Base-by-base conservation (phyloP, 2,113 vertebrate genomes). In the Rhea pennata region DNA sequence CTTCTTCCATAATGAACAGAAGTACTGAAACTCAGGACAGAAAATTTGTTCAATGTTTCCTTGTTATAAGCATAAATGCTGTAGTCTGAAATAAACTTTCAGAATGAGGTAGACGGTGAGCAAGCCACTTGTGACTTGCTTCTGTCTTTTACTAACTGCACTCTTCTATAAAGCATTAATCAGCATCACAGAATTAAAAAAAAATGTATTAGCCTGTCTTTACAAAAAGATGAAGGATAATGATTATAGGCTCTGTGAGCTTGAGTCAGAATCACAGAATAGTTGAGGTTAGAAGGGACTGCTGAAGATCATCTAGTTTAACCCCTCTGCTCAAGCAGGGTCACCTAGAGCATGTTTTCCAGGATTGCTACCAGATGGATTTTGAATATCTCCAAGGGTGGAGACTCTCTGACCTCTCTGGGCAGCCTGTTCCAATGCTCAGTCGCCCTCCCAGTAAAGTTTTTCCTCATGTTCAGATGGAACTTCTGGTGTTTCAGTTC, bases 91-190 rank as follows among this genome's bases (percentile, higher is more conserved):
- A 36, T 74, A 73, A 86, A 93, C 80, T 36, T 17, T 88, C 24
- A 44, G 80, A 80, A 26, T 0, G 0, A 33, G 7, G 44, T 80
- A 73, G 79, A 46, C 10, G 16, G 51, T 51, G 72, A 86, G 50
- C 66, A 88, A 83, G 51, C 33, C 76, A 15, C 61, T 70, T 94
- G 64, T 80, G 89, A 76, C 53, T 84, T 91, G 66, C 81, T 94
- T 72, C 74, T 78, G 74, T 74, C 90, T 73, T 82, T 82, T 94
- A 85, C 39, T 76, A 81, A 70, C n/a, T 36, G 5, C 59, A 77
- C 54, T 77, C 50, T 88, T 83, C 82, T 70, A 7, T 70, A 92
- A 62, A 76, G 72, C 72, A 64, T 74, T 84, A 58, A 88, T 77
- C 79, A 70, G 48, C 86, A 83, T 56, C 44, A 84, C 26, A 84